phyloP scores from a whole-genome alignment of 2,113 vertebrate genomes.

The Willisornis vidua region DNA sequence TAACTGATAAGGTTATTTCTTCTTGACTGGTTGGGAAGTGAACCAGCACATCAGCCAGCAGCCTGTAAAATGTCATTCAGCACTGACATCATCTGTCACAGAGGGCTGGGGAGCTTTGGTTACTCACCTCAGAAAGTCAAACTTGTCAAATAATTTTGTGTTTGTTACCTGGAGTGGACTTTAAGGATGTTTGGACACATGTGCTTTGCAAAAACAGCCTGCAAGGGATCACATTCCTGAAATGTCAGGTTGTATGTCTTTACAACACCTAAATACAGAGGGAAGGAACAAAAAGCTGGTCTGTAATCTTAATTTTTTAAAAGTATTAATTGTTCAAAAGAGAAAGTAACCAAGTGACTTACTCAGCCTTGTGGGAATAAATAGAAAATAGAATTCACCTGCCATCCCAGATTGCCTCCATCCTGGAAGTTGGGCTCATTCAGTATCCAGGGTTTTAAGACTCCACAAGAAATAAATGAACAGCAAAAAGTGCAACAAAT shows the following conservation, averaged over 20 bases:
- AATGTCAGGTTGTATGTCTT: conserved; percentile 89
- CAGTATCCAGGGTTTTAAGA: background rate
- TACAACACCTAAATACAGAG: conserved; percentile 80
- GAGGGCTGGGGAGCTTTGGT: background rate
- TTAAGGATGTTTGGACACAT: conserved; percentile 86
- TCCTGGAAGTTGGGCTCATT: background rate
- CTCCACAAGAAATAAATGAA: background rate
- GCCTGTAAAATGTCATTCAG: conserved; percentile 48
- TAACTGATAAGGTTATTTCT: conserved; percentile 87
- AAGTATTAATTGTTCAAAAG: background rate
- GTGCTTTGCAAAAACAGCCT: conserved; percentile 87
- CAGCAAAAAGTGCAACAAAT: background rate
- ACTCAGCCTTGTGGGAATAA: background rate
- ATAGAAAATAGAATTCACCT: background rate
- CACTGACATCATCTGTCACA: background rate
- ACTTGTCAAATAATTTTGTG: background rate
- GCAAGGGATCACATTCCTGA: conserved; percentile 86
- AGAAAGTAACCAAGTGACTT: background rate
- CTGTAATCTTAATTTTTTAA: background rate
- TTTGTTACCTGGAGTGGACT: conserved; percentile 86
- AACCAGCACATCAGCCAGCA: conserved; percentile 80
- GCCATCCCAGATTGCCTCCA: background rate
- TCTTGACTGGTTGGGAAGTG: conserved; percentile 89
- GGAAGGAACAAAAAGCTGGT: background rate
- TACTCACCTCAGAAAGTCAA: background rate